A percentile compares a stretch with the other conserved stretches of the same genome.
phyloP scores from a whole-genome alignment of 2,113 vertebrate species.

The Fukomys damarensis region DNA sequence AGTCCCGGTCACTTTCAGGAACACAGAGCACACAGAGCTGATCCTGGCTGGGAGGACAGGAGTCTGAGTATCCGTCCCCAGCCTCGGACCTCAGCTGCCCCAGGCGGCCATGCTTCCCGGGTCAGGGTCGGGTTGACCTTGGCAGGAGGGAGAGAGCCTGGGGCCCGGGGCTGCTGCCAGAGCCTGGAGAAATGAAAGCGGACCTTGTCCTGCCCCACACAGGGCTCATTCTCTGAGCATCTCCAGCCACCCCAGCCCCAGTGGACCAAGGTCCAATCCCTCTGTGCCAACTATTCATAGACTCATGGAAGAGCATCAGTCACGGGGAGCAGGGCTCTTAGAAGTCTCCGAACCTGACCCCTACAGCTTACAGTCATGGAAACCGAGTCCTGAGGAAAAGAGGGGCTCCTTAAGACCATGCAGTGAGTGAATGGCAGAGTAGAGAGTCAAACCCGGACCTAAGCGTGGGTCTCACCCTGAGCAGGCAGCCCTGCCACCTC shows the following conservation, averaged over 20 bases:
- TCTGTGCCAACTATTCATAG: slow-evolving; percentile 63
- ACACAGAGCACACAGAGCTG: not conserved
- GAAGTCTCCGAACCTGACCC: not conserved
- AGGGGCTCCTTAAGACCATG: not conserved
- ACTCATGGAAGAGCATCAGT: slow-evolving; percentile 22
- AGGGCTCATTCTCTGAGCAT: slow-evolving; percentile 74
- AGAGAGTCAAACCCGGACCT: not conserved
- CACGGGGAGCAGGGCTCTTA: not conserved
- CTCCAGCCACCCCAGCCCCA: slow-evolving; percentile 33
- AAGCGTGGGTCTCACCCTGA: not conserved
- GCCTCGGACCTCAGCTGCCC: slow-evolving; percentile 67
- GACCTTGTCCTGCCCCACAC: slow-evolving; percentile 76
- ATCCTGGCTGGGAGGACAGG: not conserved
- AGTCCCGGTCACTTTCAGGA: not conserved
- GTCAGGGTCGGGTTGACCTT: slow-evolving; percentile 76
- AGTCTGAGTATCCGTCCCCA: not conserved
- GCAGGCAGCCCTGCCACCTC: not conserved
- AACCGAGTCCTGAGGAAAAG: slow-evolving; percentile 46
- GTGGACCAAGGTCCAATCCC: slow-evolving; percentile 54
- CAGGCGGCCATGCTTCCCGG: slow-evolving; percentile 48
- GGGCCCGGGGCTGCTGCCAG: slow-evolving; percentile 66
- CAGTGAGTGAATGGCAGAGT: not conserved
- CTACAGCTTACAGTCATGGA: slow-evolving; percentile 18
- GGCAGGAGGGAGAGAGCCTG: slow-evolving; percentile 14
- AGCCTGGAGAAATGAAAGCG: slow-evolving; percentile 73